These are phyloP conservation scores for Dicrostonyx torquatus DNA, from an alignment of 2,797 vertebrate species.

Conservation along the genomic window DNA sequence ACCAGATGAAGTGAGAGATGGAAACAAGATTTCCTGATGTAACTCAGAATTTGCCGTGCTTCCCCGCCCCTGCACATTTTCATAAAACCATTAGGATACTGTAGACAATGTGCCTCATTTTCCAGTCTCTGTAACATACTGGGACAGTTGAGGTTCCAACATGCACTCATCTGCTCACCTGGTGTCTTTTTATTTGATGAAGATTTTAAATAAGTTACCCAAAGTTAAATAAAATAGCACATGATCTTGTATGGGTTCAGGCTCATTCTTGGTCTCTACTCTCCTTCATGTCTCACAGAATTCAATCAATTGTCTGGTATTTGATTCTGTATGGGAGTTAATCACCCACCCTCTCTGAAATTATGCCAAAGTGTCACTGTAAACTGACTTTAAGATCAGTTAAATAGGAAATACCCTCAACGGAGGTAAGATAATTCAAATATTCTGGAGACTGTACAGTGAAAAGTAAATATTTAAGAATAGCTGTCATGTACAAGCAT, in stretches of 20 bases:
- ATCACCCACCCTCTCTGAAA: constrained; percentile 62
- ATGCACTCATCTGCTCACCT: constrained; percentile 69
- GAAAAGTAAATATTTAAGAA: constrained; percentile 33
- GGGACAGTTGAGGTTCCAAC: constrained; percentile 63
- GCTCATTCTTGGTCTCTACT: constrained; percentile 76
- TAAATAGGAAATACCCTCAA: not conserved
- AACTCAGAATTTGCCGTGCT: constrained; percentile 22
- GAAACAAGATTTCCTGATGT: not conserved
- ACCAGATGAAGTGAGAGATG: not conserved
- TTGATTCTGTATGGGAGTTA: constrained; percentile 64
- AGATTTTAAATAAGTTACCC: constrained; percentile 77
- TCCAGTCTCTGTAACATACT: constrained; percentile 56
- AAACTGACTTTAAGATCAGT: constrained; percentile 18
- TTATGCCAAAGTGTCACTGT: constrained; percentile 77
- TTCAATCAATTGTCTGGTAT: constrained; percentile 79
- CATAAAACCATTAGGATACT: constrained; percentile 67
- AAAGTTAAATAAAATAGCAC: constrained; percentile 79
- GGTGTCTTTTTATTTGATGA: constrained; percentile 73
- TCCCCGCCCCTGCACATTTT: constrained; percentile 63
- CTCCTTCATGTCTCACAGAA: constrained; percentile 78
- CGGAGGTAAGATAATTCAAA: not conserved
- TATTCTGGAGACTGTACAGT: not conserved
- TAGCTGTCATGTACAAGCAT: not conserved
- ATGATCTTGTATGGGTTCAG: constrained; percentile 74
- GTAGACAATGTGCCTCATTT: constrained; percentile 61